Percentiles rank a stretch among this genome's conserved stretches.
Evolutionary conservation across 2,797 vertebrate species (phyloP).

Genomic region (Miichthys miiuy): DNA sequence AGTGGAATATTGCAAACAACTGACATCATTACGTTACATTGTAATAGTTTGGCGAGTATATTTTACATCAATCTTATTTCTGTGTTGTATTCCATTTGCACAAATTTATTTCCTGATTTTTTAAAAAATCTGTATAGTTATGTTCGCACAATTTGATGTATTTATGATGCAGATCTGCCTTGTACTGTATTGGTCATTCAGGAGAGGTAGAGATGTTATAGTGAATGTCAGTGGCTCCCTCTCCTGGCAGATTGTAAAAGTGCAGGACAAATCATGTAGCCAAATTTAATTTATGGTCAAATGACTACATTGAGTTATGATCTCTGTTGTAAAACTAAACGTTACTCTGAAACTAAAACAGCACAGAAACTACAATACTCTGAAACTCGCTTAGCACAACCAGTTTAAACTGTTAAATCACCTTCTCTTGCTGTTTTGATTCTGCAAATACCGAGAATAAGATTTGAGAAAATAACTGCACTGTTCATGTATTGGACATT

Average conservation of each 20-base stretch:
- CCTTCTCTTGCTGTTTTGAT: background rate
- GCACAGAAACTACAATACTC: too few species aligned
- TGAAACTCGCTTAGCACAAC: background rate
- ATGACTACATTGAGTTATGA: background rate
- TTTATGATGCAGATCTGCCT: background rate
- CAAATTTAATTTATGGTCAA: background rate
- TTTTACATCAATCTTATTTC: background rate
- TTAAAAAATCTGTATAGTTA: background rate
- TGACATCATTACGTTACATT: too few species aligned
- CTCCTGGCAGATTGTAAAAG: conserved; percentile 38
- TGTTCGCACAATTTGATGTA: background rate
- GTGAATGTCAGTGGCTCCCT: conserved; percentile 24
- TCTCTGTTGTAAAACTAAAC: background rate
- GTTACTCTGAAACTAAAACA: background rate
- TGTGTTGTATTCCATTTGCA: background rate
- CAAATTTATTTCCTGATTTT: background rate
- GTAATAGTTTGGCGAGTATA: background rate
- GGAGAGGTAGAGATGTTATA: background rate
- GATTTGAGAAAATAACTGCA: conserved; percentile 1
- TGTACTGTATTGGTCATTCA: too few species aligned
- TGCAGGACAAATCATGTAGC: background rate
- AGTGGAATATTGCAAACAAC: background rate
- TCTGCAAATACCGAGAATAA: background rate
- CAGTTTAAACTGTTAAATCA: background rate
- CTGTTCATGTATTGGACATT: conserved; percentile 29